Evolutionary conservation across 2,113 vertebrate species (phyloP).

Genomic region (Cynocephalus volans): DNA sequence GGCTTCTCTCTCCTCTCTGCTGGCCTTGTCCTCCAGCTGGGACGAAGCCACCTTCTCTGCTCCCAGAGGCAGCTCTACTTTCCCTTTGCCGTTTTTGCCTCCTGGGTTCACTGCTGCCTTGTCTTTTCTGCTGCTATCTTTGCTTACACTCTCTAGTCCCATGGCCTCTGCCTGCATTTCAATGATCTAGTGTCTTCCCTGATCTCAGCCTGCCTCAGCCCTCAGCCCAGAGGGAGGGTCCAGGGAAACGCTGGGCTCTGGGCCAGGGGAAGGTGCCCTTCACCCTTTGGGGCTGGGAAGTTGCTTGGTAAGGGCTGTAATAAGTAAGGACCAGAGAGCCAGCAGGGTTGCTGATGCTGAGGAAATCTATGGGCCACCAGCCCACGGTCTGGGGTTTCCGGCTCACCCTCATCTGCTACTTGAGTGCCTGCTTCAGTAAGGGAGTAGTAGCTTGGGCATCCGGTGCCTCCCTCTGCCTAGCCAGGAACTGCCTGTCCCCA

Average conservation of each 20-base stretch:
- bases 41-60: too few species aligned
- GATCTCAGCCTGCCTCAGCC: not conserved
- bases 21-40: not conserved
- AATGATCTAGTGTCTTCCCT: not conserved
- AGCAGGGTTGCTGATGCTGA: not conserved
- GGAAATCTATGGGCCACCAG: not conserved
- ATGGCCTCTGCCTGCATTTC: not conserved
- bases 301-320: not conserved
- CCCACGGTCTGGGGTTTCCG: not conserved
- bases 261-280: not conserved
- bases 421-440: not conserved
- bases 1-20: not conserved
- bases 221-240: not conserved
- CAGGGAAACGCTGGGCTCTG: not conserved
- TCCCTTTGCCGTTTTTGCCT: not conserved
- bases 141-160: not conserved
- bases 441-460: fast-evolving
- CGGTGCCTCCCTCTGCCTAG: not conserved
- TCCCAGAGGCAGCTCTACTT: not conserved
- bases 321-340: fast-evolving
- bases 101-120: too few species aligned
- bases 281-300: not conserved
- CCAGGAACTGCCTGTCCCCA: not conserved
- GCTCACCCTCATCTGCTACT: fast-evolving
- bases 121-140: not conserved